Evolutionary conservation across 2,113 vertebrate species (phyloP), one percentile per base, ranked within the genome.

Genomic region (Ramphastos sulfuratus): DNA sequence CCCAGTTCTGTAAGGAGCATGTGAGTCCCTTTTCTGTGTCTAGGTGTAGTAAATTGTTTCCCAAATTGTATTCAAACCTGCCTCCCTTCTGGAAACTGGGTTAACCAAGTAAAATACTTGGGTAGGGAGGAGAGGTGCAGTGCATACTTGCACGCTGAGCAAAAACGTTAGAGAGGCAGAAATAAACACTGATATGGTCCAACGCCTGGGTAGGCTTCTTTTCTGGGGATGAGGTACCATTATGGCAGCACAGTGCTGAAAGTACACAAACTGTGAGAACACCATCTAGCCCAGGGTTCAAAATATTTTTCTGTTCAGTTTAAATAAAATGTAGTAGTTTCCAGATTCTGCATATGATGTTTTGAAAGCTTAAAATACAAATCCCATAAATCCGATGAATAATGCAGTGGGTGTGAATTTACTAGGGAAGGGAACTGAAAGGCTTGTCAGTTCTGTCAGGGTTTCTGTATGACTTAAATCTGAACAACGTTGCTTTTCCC

Each of bases 391-490:
- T 80, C 70, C 75, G 78, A 0, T 23, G 42, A 82, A 90, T 89
- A 60, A 70, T 7, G 6, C 69, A 61, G 65, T 37, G 19, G 79
- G 80, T 9, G 3, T 91, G 85, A 69, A 80, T 94, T 96, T 95
- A 76, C 75, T 80, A 30, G 56, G 71, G 75, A 79, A 81, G n/a
- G 66, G 82, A 91, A 37, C 25, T 35, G n/a, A 70, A 56, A 77
- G 28, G 15, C 72, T 20, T 31, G 9, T 82, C 71, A 80, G 44
- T 55, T 71, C 66, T 75, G 23, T 18, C 65, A 54, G 35, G 59
- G 50, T 77, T 92, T 84, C 77, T 95, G 4, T 54, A 65, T 67
- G 72, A 81, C 65, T 93, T 77, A 88, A 90, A 8, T 77, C 56
- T 74, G 60, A 87, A 7, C 4, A 3, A 27, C 7, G 19, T 33